Evolutionary conservation across 2,113 vertebrate species (phyloP).

Genomic region (Notothenia coriiceps): DNA sequence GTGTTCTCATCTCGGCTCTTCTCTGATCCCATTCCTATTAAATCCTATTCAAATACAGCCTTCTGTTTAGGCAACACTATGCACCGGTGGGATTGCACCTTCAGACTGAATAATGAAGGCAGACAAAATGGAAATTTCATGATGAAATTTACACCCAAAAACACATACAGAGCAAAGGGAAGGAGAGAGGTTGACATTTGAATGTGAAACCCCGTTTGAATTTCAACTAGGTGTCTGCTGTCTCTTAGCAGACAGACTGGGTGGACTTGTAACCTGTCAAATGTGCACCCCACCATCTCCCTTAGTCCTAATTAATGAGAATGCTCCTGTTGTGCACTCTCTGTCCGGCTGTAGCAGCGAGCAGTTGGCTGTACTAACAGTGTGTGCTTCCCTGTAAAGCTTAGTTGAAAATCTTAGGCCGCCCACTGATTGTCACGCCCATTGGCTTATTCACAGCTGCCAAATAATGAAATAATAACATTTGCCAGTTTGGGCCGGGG

Average conservation of each 20-base stretch:
- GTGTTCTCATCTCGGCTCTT: conserved; percentile 20
- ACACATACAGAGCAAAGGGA: conserved; percentile 60
- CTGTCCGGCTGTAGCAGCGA: conserved; percentile 31
- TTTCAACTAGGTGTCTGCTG: conserved; percentile 66
- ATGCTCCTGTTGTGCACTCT: conserved; percentile 53
- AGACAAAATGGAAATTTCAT: conserved; percentile 68
- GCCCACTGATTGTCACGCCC: conserved; percentile 71
- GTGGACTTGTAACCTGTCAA: conserved; percentile 62
- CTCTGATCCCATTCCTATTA: conserved; percentile 39
- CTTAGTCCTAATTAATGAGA: conserved; percentile 77
- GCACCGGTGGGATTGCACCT: conserved; percentile 48
- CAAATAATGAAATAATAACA: conserved; percentile 76
- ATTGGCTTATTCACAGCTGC: conserved; percentile 59
- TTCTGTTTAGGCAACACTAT: conserved; percentile 49
- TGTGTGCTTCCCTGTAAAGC: conserved; percentile 40
- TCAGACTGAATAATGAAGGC: conserved; percentile 59
- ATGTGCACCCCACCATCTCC: conserved; percentile 33
- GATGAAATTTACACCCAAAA: conserved; percentile 74
- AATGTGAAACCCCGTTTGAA: conserved; percentile 67
- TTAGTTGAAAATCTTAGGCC: conserved; percentile 49
- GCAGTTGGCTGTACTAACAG: conserved; percentile 35
- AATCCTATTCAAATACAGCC: conserved; percentile 44
- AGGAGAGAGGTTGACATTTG: conserved; percentile 73
- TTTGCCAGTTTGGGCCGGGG: conserved; percentile 66
- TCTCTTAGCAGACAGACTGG: conserved; percentile 50